Evolutionary conservation across 2,888 invertebrate genomes (phyloP).

Genomic region (Machimus rusticus): DNA sequence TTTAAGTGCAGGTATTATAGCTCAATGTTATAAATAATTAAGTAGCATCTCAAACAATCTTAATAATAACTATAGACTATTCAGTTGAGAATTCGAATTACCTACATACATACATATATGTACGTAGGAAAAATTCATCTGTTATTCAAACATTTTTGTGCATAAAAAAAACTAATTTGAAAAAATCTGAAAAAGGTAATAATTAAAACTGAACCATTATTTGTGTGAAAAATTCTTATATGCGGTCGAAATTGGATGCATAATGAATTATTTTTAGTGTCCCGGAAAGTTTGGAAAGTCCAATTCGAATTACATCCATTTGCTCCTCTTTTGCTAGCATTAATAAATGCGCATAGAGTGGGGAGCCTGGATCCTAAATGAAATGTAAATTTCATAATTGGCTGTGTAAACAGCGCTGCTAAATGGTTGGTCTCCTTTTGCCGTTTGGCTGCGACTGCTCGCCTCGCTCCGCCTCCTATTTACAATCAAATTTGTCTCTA

Average conservation of each 20-base stretch:
- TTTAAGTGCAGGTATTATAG: not conserved
- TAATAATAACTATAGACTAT: not conserved
- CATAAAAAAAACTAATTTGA: not conserved
- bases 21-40: no score
- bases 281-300: not conserved
- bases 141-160: no score
- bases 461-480: not conserved
- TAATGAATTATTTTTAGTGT: not conserved
- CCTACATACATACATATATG: no score
- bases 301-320: not conserved
- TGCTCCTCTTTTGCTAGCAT: not conserved
- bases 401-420: conserved; percentile 13
- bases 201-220: not conserved
- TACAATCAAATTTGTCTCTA: conserved; percentile 20
- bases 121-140: no score
- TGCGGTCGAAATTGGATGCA: not conserved
- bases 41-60: no score
- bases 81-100: no score
- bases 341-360: not conserved
- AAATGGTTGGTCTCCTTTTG: conserved; percentile 4
- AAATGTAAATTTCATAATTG: conserved; percentile 41
- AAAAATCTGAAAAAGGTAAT: not conserved
- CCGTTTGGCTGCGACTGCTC: not conserved
- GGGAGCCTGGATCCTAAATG: conserved; percentile 4
- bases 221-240: not conserved